Evolutionary conservation across 2,888 invertebrate genomes (phyloP).

Genomic region (Lepidocyrtinus sp.): DNA sequence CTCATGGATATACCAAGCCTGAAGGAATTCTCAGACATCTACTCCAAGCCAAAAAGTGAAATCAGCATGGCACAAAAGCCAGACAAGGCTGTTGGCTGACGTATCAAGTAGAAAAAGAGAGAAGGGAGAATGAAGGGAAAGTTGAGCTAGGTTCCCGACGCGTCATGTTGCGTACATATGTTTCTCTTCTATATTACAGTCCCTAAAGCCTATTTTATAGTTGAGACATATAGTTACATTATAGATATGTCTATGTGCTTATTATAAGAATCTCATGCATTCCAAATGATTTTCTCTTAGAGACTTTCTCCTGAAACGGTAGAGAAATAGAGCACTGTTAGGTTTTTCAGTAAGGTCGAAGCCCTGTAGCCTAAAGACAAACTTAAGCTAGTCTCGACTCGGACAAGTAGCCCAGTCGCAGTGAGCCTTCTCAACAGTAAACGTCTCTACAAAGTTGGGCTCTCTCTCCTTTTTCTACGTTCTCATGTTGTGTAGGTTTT

Average conservation of each 20-base stretch:
- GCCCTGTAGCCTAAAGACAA: slow-evolving; percentile 47
- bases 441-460: slow-evolving; percentile 12
- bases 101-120: slow-evolving; percentile 4
- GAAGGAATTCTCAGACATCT: too few relatives aligned
- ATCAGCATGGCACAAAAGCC: slow-evolving; percentile 32
- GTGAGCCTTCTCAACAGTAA: slow-evolving; percentile 33
- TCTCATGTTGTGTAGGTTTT: too few relatives aligned
- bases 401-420: slow-evolving; percentile 45
- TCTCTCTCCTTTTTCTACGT: too few relatives aligned
- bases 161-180: slow-evolving; percentile 34
- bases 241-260: background rate
- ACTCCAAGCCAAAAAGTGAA: slow-evolving; percentile 25
- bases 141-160: slow-evolving; percentile 56
- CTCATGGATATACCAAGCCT: too few relatives aligned
- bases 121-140: slow-evolving; percentile 52
- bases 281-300: slow-evolving; percentile 1
- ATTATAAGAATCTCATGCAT: slow-evolving; percentile 4
- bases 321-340: slow-evolving; percentile 16
- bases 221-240: background rate
- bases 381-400: slow-evolving; percentile 33
- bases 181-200: background rate
- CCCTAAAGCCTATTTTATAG: background rate
- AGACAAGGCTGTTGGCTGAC: slow-evolving; percentile 46
- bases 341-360: slow-evolving; percentile 48
- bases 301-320: background rate